Conservation (phyloP, 2,888 invertebrate genomes). For the Keiferia lycopersicella region DNA sequence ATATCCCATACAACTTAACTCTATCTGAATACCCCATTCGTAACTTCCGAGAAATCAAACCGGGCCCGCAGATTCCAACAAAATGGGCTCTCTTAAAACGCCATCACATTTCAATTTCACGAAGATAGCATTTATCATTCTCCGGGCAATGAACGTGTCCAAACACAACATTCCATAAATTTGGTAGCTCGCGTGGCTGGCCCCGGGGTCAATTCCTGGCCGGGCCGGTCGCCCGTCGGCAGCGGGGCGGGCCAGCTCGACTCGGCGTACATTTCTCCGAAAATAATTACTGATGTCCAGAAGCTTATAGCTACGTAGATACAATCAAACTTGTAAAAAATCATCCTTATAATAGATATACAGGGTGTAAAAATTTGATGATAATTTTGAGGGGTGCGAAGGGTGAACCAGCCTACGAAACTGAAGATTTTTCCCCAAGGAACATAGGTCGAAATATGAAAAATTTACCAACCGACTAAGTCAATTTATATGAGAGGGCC, state of each 20-base stretch:
- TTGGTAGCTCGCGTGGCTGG: constrained; percentile 17
- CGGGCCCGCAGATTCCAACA: constrained; percentile 4
- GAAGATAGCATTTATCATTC: constrained; percentile 20
- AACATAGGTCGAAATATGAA: too few relatives aligned
- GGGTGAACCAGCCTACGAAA: too few relatives aligned
- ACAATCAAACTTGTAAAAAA: constrained; percentile 16
- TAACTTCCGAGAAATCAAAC: constrained; percentile 9
- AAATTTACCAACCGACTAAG: too few relatives aligned
- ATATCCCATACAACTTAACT: neutral
- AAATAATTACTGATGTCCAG: constrained; percentile 22
- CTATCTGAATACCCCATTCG: neutral
- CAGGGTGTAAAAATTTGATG: too few relatives aligned
- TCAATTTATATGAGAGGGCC: too few relatives aligned
- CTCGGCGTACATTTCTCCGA: constrained; percentile 5
- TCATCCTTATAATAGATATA: too few relatives aligned
- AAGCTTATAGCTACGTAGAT: neutral
- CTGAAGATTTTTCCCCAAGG: too few relatives aligned
- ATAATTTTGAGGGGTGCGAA: too few relatives aligned
- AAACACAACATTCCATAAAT: constrained; percentile 21
- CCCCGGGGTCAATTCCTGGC: constrained; percentile 20
- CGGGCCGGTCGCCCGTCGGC: neutral
- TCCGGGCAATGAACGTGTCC: constrained; percentile 19
- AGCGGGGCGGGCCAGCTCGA: neutral
- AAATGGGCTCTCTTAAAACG: constrained; percentile 19
- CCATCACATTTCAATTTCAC: constrained; percentile 22